Conservation (phyloP, 2,888 invertebrate species). For the Cactoblastis cactorum region DNA sequence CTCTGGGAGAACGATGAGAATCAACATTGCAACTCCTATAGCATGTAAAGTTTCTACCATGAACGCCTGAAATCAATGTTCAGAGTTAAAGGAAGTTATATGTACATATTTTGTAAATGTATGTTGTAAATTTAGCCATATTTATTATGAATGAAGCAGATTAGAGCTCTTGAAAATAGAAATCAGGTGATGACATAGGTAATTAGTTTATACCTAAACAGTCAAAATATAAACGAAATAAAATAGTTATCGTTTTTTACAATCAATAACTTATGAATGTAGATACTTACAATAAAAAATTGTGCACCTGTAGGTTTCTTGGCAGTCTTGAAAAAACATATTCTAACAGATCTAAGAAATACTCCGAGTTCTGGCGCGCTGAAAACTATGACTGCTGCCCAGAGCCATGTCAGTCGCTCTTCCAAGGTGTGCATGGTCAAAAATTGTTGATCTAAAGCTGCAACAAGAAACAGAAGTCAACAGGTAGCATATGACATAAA, state of each 20-base stretch:
- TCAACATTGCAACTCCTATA: conserved; percentile 86
- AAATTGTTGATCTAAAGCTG: conserved; percentile 82
- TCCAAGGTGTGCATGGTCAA: conserved; percentile 80
- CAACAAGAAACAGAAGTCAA: conserved; percentile 18
- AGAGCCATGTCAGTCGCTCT: conserved; percentile 87
- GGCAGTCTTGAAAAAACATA: conserved; percentile 86
- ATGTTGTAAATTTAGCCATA: no score
- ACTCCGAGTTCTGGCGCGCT: conserved; percentile 87
- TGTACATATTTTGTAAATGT: no score
- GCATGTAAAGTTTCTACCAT: conserved; percentile 89
- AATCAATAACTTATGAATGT: not conserved
- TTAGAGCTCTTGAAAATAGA: no score
- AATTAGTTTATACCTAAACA: no score
- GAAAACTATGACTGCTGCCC: conserved; percentile 88
- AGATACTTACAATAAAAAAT: conserved; percentile 75
- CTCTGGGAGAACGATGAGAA: conserved; percentile 87
- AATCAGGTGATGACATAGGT: no score
- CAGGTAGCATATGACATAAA: not conserved
- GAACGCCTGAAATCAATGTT: conserved; percentile 66
- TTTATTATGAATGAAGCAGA: no score
- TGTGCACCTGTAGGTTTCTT: conserved; percentile 75
- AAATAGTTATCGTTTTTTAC: no score
- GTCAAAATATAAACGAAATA: no score
- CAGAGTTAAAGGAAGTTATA: no score
- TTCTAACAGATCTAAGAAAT: conserved; percentile 84